phyloP scores from a whole-genome alignment of 1,140 invertebrate genomes.

The Drosophila nebulosa region DNA sequence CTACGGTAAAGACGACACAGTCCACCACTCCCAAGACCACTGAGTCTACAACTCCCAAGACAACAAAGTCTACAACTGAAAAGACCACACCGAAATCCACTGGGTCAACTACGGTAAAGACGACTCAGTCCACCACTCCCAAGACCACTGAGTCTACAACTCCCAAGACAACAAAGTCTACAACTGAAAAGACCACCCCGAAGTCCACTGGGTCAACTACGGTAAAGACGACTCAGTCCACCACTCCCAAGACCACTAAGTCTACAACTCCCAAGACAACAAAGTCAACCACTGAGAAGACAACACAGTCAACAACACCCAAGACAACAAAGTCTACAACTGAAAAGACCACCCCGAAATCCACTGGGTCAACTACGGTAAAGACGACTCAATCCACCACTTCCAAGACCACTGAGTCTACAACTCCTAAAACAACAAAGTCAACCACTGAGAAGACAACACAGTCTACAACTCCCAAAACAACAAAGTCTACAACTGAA shows the following conservation, averaged over 20 bases:
- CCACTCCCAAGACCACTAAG: neutral
- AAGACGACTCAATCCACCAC: neutral
- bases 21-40: neutral
- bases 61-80: neutral
- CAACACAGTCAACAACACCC: neutral
- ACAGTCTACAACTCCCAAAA: neutral
- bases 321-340: neutral
- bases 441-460: neutral
- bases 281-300: constrained; percentile 3
- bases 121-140: neutral
- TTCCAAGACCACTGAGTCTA: neutral
- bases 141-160: neutral
- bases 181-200: too few species aligned
- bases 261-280: neutral
- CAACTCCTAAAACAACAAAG: neutral
- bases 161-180: neutral
- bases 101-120: neutral
- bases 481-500: neutral
- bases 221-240: neutral
- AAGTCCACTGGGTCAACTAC: neutral
- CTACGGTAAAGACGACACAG: neutral
- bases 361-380: neutral
- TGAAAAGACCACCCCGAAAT: neutral
- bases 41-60: neutral
- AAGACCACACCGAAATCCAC: neutral